These are phyloP conservation scores for Theodoxus fluviatilis DNA, from an alignment of 2,888 invertebrate genomes.

Conservation along the genomic window DNA sequence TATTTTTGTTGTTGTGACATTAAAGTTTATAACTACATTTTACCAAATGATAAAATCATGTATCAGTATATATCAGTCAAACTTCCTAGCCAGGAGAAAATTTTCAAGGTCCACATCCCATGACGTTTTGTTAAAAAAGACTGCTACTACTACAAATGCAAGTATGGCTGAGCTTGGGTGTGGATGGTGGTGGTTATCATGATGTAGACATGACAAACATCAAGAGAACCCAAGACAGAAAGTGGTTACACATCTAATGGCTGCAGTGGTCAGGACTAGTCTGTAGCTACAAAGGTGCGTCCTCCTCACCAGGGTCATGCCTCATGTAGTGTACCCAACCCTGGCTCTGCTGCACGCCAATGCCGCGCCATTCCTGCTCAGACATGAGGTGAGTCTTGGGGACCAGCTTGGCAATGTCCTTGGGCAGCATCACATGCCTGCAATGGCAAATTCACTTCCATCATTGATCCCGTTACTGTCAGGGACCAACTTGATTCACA, in stretches of 20 bases:
- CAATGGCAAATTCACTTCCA: slow-evolving; percentile 28
- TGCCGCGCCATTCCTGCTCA: slow-evolving; percentile 90
- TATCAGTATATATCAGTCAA: too few relatives aligned
- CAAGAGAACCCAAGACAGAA: not conserved
- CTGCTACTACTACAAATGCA: too few relatives aligned
- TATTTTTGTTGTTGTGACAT: too few relatives aligned
- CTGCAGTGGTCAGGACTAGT: not conserved
- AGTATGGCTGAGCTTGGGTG: not conserved
- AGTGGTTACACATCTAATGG: not conserved
- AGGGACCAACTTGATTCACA: not conserved
- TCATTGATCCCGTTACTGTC: too few relatives aligned
- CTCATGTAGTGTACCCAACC: slow-evolving; percentile 98
- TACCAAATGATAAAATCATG: too few relatives aligned
- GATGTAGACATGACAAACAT: not conserved
- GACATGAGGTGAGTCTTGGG: slow-evolving; percentile 93
- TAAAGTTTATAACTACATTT: too few relatives aligned
- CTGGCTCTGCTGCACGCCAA: slow-evolving; percentile 94
- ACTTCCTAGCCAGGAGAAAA: too few relatives aligned
- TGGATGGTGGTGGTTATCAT: not conserved
- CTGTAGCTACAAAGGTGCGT: not conserved
- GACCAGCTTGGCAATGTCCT: slow-evolving; percentile 87
- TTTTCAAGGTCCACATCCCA: too few relatives aligned
- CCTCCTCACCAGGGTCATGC: slow-evolving; percentile 81
- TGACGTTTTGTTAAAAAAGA: too few relatives aligned
- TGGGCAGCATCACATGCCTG: slow-evolving; percentile 93